These are phyloP conservation scores for Heteromyza rotundicornis DNA, from an alignment of 2,888 invertebrate genomes.

Conservation along the genomic window DNA sequence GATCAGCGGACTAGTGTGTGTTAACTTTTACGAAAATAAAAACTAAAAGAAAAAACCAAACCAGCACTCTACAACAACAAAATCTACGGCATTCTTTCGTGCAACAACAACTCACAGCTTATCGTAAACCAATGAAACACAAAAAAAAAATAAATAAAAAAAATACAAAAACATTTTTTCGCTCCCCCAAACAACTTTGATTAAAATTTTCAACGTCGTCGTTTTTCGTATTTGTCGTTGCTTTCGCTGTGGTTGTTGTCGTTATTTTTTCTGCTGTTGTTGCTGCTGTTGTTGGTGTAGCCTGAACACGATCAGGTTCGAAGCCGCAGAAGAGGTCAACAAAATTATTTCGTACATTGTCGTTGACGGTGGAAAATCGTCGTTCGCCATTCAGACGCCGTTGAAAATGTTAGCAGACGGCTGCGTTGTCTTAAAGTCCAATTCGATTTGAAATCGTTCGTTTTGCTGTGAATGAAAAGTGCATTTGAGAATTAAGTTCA, in stretches of 20 bases:
- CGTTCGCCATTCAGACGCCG: conserved; percentile 8
- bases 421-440: neutral
- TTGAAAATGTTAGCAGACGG: too few relatives aligned
- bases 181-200: conserved; percentile 21
- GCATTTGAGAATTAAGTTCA: neutral
- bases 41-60: conserved; percentile 17
- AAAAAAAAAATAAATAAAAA: neutral
- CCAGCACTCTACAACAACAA: conserved; percentile 42
- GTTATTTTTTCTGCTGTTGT: neutral
- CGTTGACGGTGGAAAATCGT: conserved; percentile 8
- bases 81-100: conserved; percentile 57
- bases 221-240: conserved; percentile 13
- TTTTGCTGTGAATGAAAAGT: neutral
- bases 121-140: neutral
- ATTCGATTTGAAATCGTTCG: conserved; percentile 1
- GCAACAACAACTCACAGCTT: conserved; percentile 52
- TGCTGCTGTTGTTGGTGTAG: conserved; percentile 1
- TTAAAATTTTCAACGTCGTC: conserved; percentile 9
- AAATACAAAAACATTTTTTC: neutral
- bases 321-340: conserved; percentile 23
- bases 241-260: conserved; percentile 11
- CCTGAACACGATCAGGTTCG: conserved; percentile 25
- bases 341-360: conserved; percentile 18
- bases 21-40: conserved; percentile 31
- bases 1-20: neutral